Evolutionary conservation across 2,888 invertebrate species (phyloP).

Genomic region (Hyposoter dolosus): DNA sequence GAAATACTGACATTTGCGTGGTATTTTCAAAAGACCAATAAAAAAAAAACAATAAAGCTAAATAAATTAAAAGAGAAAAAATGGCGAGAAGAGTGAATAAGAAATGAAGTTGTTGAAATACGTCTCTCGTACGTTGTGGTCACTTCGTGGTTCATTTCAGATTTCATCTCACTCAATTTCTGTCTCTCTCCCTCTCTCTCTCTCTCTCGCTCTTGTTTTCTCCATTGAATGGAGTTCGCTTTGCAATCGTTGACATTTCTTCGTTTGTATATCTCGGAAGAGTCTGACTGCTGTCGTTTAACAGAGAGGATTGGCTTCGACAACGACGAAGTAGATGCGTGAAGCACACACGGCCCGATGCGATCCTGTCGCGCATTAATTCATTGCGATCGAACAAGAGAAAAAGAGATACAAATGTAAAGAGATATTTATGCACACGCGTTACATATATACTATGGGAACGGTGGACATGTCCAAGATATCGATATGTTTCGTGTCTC

Average conservation of each 20-base stretch:
- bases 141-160: conserved; percentile 54
- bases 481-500: conserved; percentile 54
- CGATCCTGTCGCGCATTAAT: conserved; percentile 66
- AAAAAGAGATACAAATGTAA: conserved; percentile 18
- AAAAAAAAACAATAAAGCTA: conserved; percentile 45
- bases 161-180: conserved; percentile 59
- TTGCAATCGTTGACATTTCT: conserved; percentile 31
- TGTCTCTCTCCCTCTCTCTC: conserved; percentile 4
- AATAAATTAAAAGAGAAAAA: conserved; percentile 28
- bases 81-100: conserved; percentile 46
- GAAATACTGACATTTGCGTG: conserved; percentile 1
- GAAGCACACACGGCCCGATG: conserved; percentile 41
- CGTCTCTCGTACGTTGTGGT: conserved; percentile 26
- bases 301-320: conserved; percentile 44
- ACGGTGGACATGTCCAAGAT: conserved; percentile 21
- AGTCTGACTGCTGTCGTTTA: conserved; percentile 67
- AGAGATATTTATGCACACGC: neutral
- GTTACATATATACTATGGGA: conserved; percentile 35
- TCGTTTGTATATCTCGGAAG: conserved; percentile 58
- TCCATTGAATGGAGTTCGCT: conserved; percentile 35
- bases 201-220: conserved; percentile 2
- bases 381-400: conserved; percentile 58
- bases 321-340: conserved; percentile 55
- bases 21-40: conserved; percentile 18
- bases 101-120: conserved; percentile 61